Evolutionary conservation across 30 jellyfish, hydroid and myxozoan species (phyloP).

Genomic region (Pseudorhiza aurosa): DNA sequence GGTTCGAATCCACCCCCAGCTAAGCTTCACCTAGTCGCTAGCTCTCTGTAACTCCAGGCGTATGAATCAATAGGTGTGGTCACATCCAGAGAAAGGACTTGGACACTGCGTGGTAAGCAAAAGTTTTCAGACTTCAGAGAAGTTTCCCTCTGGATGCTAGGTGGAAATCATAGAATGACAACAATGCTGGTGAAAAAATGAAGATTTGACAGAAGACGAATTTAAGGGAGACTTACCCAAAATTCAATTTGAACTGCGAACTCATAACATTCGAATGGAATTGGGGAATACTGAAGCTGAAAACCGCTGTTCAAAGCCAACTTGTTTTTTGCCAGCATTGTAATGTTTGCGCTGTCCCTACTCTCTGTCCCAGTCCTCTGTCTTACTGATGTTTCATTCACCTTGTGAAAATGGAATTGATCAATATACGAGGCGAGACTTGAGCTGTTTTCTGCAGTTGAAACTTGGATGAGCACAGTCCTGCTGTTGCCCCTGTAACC

Average conservation of each 20-base stretch:
- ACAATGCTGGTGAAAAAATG: neutral
- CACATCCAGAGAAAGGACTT: no score
- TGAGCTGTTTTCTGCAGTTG: conserved; percentile 9
- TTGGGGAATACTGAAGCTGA: neutral
- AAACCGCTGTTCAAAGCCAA: neutral
- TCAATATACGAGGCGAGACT: conserved; percentile 19
- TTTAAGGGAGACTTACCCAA: conserved; percentile 7
- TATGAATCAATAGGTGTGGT: no score
- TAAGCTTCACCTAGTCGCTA: no score
- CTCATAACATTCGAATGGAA: neutral
- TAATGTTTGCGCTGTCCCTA: neutral
- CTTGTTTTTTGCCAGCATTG: neutral
- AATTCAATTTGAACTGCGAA: neutral
- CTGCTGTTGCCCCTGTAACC: neutral
- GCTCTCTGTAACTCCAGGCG: no score
- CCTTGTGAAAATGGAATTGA: neutral
- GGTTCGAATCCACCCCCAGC: no score
- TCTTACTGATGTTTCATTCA: neutral
- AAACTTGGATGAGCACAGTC: neutral
- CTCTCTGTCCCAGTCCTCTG: neutral
- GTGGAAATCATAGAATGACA: no score
- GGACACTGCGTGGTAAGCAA: no score
- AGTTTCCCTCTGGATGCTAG: no score
- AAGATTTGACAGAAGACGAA: neutral
- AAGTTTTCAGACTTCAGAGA: no score